Evolutionary conservation across 2,888 invertebrate species (phyloP), one percentile per base, ranked within the genome.

Genomic region (Leucoptera coffeella): DNA sequence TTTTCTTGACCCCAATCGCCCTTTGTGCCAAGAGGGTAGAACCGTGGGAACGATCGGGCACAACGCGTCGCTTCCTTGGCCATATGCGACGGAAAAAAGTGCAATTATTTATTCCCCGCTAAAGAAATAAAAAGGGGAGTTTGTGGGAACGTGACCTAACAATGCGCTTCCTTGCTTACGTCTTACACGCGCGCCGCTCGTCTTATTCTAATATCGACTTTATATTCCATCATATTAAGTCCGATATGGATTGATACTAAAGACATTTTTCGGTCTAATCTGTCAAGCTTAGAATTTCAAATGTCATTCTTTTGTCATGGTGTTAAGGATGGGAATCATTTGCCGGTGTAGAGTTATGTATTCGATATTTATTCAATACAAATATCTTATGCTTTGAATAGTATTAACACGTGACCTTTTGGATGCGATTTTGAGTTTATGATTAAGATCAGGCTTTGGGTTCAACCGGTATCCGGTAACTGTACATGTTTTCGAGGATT

Each of bases 51-150:
- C 54, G 54, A 51, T 56, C 54, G 57, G 62, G 58, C 60, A 53
- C 60, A 61, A 64, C 57, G 56, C 60, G 44, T 47, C 55, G 56
- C 54, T 62, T 65, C 61, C 64, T 67, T 60, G 53, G 65, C 67
- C 69, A 69, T 67, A 65, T 69, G 69, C 59, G 67, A 62, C 65
- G 61, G 62, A 67, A 69, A 69, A 69, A 69, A 69, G 62, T 67
- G 65, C 69, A 69, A 67, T 69, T 65, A 67, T 65, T 64, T 64
- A 64, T 65, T 64, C 65, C 62, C 62, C 65, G 61, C 59, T 58
- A 52, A 64, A 65, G 62, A 67, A 64, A 59, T n/a, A n/a, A n/a
- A n/a, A 67, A 64, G 59, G 64, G 62, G 64, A 65, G 64, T 64
- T 56, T 64, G 67, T 67, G 67, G 60, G 69, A 67, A 67, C 69